Evolutionary conservation across 2,888 invertebrate species (phyloP), one percentile per base, ranked within the genome.

Genomic region (Stenchaetothrips biformis): DNA sequence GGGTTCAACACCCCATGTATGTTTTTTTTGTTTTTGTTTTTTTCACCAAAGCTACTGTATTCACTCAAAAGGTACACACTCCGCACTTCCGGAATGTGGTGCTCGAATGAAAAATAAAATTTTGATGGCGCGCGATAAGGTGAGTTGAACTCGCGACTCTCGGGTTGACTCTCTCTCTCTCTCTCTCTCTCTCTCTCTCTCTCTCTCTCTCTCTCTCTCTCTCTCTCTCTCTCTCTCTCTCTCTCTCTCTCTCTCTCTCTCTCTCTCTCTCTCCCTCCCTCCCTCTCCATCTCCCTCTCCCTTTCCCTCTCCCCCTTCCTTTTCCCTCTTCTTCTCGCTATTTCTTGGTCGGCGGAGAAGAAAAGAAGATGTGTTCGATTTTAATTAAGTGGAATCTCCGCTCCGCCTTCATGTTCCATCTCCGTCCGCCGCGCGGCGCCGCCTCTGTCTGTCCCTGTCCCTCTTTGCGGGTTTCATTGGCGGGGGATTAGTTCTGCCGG

Each of bases 121-220:
- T 37, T 79, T 79, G 77, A 53, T 80, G 80, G 47, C 81, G 79
- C 13, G 80, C 82, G 18, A 80, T 81, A 48, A 81, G 67, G 53
- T 81, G 81, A 48, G 81, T 80, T 13, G 78, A 21, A 77, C 81
- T 79, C 48, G 82, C 82, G 48, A 80, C 81, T 82, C 81, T 37
- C 80, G 81, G 7, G 82, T n/a, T 21, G 67, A 21, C 67, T 67
- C 67, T n/a, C n/a, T n/a, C n/a, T n/a, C n/a, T n/a, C n/a, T n/a
- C n/a, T n/a, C n/a, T n/a, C n/a, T n/a, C n/a, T n/a, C n/a, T n/a
- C n/a, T n/a, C n/a, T n/a, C n/a, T n/a, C n/a, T n/a, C n/a, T n/a
- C n/a, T n/a, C n/a, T n/a, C n/a, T n/a, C n/a, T n/a, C n/a, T n/a
- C n/a, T n/a, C n/a, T n/a, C n/a, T n/a, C n/a, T n/a, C n/a, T n/a